Conservation (phyloP, 2,888 invertebrate genomes). For the Rhodophaea formosa region DNA sequence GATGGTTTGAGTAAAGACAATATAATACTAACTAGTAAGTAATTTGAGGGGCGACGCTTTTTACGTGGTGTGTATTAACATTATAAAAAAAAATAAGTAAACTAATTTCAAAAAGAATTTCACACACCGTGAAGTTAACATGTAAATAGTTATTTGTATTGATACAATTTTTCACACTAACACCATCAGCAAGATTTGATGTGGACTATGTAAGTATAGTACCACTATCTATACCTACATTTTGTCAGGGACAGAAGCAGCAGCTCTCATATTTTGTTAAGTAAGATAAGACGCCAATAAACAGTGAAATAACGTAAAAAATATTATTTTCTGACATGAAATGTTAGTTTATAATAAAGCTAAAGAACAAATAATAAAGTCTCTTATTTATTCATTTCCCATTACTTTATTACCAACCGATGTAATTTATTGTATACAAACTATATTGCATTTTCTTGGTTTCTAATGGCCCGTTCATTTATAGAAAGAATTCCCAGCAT, state of each 20-base stretch:
- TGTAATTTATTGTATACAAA: neutral
- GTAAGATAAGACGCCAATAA: neutral
- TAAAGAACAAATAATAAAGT: neutral
- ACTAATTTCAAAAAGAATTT: no score
- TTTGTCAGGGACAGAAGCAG: neutral
- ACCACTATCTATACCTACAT: neutral
- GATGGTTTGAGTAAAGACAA: no score
- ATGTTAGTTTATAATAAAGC: neutral
- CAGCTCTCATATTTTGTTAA: neutral
- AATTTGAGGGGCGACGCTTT: no score
- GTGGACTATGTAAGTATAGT: no score
- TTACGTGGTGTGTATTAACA: no score
- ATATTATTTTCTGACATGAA: neutral
- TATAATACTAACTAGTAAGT: no score
- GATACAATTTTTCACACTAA: no score
- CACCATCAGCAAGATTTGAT: no score
- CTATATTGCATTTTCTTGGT: neutral
- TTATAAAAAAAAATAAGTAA: no score
- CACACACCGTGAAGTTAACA: no score
- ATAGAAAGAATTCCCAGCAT: constrained; percentile 5
- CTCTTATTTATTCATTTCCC: neutral
- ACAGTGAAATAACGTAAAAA: neutral
- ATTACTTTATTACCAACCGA: constrained; percentile 1
- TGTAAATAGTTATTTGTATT: no score
- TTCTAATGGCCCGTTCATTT: neutral